Evolutionary conservation across 2,113 vertebrate species (phyloP).

Genomic region (Emydocephalus ijimae): DNA sequence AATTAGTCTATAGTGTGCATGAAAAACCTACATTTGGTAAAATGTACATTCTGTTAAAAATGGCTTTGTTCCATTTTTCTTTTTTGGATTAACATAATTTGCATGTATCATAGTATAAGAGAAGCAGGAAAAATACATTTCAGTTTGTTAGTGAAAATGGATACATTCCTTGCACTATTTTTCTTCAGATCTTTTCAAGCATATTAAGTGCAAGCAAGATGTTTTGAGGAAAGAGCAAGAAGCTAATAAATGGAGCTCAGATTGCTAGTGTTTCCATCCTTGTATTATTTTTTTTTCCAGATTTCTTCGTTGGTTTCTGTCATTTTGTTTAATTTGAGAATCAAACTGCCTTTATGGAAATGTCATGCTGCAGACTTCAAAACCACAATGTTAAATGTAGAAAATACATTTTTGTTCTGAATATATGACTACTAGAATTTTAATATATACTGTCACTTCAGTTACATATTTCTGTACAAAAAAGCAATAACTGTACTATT

Average conservation of each 20-base stretch:
- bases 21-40: not conserved
- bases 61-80: not conserved
- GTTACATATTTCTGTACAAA: not conserved
- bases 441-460: not conserved
- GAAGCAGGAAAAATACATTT: not conserved
- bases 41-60: not conserved
- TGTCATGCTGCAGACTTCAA: not conserved
- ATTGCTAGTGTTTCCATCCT: not conserved
- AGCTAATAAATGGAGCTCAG: not conserved
- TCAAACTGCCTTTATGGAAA: slow-evolving; percentile 1
- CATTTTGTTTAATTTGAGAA: not conserved
- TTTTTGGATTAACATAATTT: not conserved
- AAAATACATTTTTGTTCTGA: not conserved
- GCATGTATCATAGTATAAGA: not conserved
- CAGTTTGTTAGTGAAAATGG: not conserved
- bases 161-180: not conserved
- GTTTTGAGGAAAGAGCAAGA: not conserved
- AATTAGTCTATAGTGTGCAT: not conserved
- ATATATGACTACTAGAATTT: not conserved
- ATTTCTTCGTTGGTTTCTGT: not conserved
- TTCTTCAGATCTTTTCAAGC: not conserved
- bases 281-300: not conserved
- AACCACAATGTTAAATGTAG: not conserved
- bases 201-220: not conserved
- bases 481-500: not conserved